Conservation (phyloP, 1,140 invertebrate species). For the Eriosoma lanigerum region DNA sequence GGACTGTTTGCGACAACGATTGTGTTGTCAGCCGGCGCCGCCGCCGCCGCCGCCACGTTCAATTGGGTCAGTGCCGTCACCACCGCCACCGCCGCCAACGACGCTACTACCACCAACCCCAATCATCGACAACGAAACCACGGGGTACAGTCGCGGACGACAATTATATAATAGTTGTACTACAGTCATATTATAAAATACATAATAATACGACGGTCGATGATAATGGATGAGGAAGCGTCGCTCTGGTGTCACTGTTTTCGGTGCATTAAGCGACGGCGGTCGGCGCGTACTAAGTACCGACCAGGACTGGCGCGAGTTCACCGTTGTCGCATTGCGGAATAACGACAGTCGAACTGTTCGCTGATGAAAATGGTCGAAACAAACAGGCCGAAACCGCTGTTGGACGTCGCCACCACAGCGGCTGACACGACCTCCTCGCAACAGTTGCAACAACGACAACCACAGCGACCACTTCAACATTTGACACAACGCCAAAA, state of each 20-base stretch:
- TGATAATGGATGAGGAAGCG: neutral
- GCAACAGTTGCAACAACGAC: neutral
- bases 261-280: neutral
- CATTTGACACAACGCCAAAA: constrained; percentile 41
- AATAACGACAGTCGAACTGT: constrained; percentile 18
- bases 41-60: constrained; percentile 49
- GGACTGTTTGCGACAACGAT: neutral
- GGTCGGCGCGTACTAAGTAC: constrained; percentile 5
- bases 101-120: neutral
- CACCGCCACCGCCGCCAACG: constrained; percentile 52
- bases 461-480: constrained; percentile 15
- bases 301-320: constrained; percentile 50
- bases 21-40: neutral
- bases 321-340: constrained; percentile 29
- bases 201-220: neutral
- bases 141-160: no score
- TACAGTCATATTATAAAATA: no score
- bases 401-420: constrained; percentile 43
- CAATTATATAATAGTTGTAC: no score
- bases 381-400: constrained; percentile 36
- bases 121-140: constrained; percentile 48
- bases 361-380: constrained; percentile 50
- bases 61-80: constrained; percentile 50
- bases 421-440: constrained; percentile 24
- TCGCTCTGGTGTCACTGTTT: neutral